Percentiles rank a stretch among this genome's conserved stretches.
Conservation (phyloP, 2,888 invertebrate genomes). For the Pachycephus smyrnensis region DNA sequence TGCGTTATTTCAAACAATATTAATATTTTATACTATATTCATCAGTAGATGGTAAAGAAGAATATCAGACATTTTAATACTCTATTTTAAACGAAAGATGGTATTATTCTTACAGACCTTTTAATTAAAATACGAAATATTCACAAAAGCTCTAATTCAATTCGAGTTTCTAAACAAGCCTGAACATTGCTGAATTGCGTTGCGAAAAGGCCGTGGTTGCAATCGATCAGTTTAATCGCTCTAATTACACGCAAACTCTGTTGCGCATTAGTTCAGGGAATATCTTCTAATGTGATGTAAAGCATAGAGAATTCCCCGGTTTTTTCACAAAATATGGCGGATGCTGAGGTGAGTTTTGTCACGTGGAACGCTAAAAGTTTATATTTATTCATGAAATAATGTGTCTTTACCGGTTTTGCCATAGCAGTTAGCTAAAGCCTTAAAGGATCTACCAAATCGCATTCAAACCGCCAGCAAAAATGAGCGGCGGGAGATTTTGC, state of each 20-base stretch:
- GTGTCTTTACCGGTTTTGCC: conserved; percentile 25
- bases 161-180: background rate
- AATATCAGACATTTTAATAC: background rate
- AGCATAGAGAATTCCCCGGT: conserved; percentile 32
- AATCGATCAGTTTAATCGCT: background rate
- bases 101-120: background rate
- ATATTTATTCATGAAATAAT: conserved; percentile 31
- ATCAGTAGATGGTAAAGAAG: background rate
- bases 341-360: conserved; percentile 74
- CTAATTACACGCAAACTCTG: background rate
- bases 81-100: background rate
- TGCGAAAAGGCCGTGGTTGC: too few relatives aligned
- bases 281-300: conserved; percentile 7
- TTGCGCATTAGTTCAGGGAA: conserved; percentile 8
- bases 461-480: conserved; percentile 80
- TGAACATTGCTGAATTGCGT: background rate
- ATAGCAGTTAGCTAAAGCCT: conserved; percentile 74
- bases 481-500: conserved; percentile 76
- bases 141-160: background rate
- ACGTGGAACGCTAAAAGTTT: conserved; percentile 62
- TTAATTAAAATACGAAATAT: background rate
- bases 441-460: conserved; percentile 80
- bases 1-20: background rate
- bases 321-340: conserved; percentile 73
- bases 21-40: background rate